These are phyloP conservation scores for Cecropterus lyciades DNA, from an alignment of 1,140 invertebrate genomes.

Conservation along the genomic window DNA sequence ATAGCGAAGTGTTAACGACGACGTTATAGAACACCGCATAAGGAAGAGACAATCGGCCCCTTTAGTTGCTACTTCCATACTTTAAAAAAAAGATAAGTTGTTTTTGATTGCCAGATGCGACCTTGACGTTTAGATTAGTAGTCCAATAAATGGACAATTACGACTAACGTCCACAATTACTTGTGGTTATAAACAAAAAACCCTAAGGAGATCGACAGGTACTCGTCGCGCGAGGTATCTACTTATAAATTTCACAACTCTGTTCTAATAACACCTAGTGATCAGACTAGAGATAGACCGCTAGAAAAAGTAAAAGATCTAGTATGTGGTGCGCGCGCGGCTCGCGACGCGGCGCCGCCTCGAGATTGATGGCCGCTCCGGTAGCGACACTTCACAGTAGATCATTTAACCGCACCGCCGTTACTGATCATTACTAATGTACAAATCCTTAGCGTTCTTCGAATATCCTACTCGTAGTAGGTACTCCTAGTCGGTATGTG, in stretches of 20 bases:
- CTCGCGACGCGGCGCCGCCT: too few relatives aligned
- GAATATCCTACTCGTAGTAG: background rate
- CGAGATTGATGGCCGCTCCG: background rate
- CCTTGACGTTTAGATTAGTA: too few relatives aligned
- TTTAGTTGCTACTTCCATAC: too few relatives aligned
- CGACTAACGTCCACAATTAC: too few relatives aligned
- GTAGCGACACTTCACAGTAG: background rate
- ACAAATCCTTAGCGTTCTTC: background rate
- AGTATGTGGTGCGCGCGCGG: background rate
- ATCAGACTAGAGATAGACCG: background rate
- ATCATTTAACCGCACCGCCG: constrained; percentile 1
- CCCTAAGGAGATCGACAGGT: too few relatives aligned
- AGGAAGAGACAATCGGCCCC: too few relatives aligned
- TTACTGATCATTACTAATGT: background rate
- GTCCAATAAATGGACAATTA: too few relatives aligned
- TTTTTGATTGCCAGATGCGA: constrained; percentile 14
- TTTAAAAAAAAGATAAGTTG: constrained; percentile 4
- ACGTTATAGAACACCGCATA: too few relatives aligned
- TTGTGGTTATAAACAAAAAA: too few relatives aligned
- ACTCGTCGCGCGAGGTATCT: background rate
- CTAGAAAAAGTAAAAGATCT: background rate
- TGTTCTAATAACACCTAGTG: background rate
- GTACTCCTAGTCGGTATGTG: background rate
- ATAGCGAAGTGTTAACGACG: too few relatives aligned
- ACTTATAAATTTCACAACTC: background rate